These are phyloP conservation scores for Rousettus leschenaultii DNA, from an alignment of 2,113 vertebrate genomes.

Conservation along the genomic window DNA sequence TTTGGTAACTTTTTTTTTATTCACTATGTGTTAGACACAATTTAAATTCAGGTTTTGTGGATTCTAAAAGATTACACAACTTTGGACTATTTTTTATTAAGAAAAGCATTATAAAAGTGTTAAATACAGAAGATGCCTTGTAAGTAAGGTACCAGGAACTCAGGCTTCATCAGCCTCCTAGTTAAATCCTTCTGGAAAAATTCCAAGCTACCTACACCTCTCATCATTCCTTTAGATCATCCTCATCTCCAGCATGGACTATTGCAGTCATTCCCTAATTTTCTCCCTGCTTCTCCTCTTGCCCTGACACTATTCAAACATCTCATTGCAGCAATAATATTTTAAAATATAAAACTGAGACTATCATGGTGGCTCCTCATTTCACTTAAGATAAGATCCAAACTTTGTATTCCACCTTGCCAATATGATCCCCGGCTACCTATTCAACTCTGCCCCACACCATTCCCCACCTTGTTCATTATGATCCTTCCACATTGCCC, in stretches of 20 bases:
- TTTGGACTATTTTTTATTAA: not conserved
- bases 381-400: not conserved
- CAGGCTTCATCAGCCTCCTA: not conserved
- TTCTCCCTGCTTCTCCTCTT: not conserved
- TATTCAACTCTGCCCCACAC: not conserved
- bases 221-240: no score
- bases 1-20: not conserved
- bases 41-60: not conserved
- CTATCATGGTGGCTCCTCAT: not conserved
- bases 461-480: not conserved
- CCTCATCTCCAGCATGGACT: not conserved
- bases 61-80: not conserved
- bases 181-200: not conserved
- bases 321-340: not conserved
- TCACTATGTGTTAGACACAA: not conserved
- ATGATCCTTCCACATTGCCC: not conserved
- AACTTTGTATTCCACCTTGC: not conserved
- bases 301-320: not conserved
- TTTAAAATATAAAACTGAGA: not conserved
- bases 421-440: not conserved
- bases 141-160: not conserved
- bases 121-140: not conserved
- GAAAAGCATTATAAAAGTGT: not conserved
- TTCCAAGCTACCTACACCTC: fast-evolving
- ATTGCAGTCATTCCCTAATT: not conserved